These are phyloP conservation scores for Stegodyphus dumicola DNA, from an alignment of 1,140 invertebrate species.

Conservation along the genomic window DNA sequence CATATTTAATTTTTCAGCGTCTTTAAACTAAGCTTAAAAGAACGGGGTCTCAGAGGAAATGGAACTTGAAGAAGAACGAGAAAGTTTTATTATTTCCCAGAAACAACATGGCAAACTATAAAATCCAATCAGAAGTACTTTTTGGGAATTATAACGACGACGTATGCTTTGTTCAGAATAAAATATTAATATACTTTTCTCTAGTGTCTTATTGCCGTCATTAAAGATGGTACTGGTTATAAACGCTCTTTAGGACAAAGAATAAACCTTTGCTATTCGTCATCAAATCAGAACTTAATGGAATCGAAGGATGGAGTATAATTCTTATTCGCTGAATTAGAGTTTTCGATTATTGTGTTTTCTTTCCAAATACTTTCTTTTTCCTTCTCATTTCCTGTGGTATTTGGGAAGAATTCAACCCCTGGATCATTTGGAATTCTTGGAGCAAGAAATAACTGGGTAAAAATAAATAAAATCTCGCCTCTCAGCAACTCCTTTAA, in stretches of 20 bases:
- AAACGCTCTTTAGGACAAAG: conserved; percentile 6
- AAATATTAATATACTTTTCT: no score
- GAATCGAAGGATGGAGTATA: conserved; percentile 45
- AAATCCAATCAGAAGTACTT: no score
- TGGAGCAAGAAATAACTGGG: conserved; percentile 2
- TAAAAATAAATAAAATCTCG: conserved; percentile 2
- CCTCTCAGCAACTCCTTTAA: conserved; percentile 12
- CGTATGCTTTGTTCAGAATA: no score
- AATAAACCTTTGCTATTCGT: conserved; percentile 37
- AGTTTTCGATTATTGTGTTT: conserved; percentile 16
- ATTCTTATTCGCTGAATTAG: conserved; percentile 51
- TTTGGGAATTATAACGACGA: no score
- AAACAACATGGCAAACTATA: no score
- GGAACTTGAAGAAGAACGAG: no score
- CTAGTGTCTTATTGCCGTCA: conserved; percentile 17
- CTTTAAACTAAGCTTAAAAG: no score
- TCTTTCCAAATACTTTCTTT: conserved; percentile 14
- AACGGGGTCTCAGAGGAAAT: no score
- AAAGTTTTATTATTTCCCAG: no score
- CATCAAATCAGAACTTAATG: conserved; percentile 55
- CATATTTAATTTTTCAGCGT: no score
- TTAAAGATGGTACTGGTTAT: conserved; percentile 1
- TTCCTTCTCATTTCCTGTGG: conserved; percentile 32
- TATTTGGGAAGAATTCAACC: conserved; percentile 38
- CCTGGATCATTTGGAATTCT: conserved; percentile 39